A percentile compares a stretch with the other conserved stretches of the same genome.
phyloP scores from a whole-genome alignment of 2,113 vertebrate species.

The Cacatua alba region DNA sequence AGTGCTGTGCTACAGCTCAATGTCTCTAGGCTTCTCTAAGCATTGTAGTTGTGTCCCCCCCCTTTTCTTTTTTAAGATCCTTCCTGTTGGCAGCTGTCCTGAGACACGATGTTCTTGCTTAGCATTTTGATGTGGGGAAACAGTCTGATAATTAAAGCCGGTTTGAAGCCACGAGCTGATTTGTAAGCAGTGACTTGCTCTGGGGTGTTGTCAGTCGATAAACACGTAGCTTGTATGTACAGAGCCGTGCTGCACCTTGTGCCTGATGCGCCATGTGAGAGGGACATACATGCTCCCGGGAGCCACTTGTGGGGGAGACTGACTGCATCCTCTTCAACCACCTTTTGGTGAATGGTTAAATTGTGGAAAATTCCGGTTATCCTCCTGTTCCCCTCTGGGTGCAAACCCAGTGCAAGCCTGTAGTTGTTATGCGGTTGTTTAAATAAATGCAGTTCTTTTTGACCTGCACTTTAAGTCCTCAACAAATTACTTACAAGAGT shows the following conservation, averaged over 20 bases:
- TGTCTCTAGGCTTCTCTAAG: constrained; percentile 16
- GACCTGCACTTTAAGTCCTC: neutral
- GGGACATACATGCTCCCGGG: neutral
- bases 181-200: constrained; percentile 34
- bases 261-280: neutral
- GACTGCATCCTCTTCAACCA: neutral
- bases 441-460: neutral
- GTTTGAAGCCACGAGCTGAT: constrained; percentile 57
- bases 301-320: neutral
- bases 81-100: constrained; percentile 70
- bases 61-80: constrained; percentile 53
- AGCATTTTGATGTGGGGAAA: constrained; percentile 73
- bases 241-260: neutral
- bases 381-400: neutral
- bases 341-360: neutral
- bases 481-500: neutral
- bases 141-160: constrained; percentile 67
- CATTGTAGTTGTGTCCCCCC: neutral
- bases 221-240: neutral
- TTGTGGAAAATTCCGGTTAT: neutral
- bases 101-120: constrained; percentile 67
- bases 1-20: neutral
- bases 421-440: neutral
- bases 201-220: constrained; percentile 19
- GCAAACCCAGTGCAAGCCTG: neutral